Conservation (phyloP, 2,888 invertebrate genomes). For the Rhopalosiphum nymphaeae region DNA sequence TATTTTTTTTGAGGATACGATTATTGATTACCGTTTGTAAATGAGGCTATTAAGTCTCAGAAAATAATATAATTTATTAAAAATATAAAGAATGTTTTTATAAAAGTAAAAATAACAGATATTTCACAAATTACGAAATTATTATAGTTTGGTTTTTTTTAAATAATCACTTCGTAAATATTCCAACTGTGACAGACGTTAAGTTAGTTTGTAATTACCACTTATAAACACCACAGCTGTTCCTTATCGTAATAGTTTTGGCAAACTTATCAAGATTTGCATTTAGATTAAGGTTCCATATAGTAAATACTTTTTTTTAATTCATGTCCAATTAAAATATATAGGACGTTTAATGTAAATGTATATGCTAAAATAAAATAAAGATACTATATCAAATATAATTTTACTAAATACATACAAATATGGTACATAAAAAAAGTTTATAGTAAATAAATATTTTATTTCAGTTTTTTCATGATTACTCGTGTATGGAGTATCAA, state of each 20-base stretch:
- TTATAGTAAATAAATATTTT: neutral
- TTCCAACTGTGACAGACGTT: neutral
- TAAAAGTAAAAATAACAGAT: neutral
- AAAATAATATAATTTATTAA: neutral
- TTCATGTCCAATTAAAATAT: neutral
- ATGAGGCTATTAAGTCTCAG: neutral
- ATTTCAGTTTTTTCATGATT: neutral
- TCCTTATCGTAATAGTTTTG: neutral
- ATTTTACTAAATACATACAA: neutral
- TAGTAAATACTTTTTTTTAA: neutral
- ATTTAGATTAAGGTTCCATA: neutral
- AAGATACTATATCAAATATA: neutral
- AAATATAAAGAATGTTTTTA: neutral
- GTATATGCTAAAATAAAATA: neutral
- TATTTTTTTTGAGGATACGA: neutral
- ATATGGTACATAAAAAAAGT: neutral
- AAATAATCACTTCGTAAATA: neutral
- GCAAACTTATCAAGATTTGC: neutral
- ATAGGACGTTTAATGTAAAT: neutral
- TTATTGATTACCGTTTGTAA: neutral
- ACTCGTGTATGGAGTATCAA: neutral
- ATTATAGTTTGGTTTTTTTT: neutral
- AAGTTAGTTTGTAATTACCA: neutral
- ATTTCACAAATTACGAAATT: neutral
- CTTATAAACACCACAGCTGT: neutral